phyloP scores from a whole-genome alignment of 2,888 invertebrate species.

The Drosophila percnosoma region DNA sequence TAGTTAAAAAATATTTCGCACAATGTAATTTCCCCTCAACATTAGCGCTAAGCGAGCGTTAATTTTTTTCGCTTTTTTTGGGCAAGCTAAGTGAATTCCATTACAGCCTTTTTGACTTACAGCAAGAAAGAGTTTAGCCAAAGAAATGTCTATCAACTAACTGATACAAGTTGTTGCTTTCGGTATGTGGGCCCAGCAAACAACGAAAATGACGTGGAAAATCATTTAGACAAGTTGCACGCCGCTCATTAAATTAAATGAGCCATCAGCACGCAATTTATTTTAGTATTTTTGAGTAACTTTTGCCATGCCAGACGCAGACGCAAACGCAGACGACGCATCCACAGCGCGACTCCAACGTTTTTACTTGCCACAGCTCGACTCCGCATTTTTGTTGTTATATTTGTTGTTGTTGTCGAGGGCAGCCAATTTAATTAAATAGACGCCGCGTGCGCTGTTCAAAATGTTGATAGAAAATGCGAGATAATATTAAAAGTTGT shows the following conservation, averaged over 20 bases:
- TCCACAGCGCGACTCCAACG: conserved; percentile 33
- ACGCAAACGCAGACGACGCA: conserved; percentile 26
- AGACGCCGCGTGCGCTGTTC: conserved; percentile 67
- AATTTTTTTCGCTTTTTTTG: conserved; percentile 42
- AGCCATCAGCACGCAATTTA: conserved; percentile 85
- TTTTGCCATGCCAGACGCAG: conserved; percentile 61
- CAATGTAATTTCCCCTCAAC: conserved; percentile 51
- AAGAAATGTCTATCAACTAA: conserved; percentile 23
- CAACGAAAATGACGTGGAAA: conserved; percentile 65
- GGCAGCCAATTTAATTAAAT: conserved; percentile 66
- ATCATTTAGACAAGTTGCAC: conserved; percentile 85
- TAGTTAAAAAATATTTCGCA: conserved; percentile 53
- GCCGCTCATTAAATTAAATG: conserved; percentile 85
- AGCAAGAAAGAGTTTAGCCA: conserved; percentile 30
- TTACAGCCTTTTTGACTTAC: conserved; percentile 54
- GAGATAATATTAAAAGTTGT: conserved; percentile 59
- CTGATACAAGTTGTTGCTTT: conserved; percentile 47
- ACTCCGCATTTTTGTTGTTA: conserved; percentile 14
- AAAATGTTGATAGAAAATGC: conserved; percentile 62
- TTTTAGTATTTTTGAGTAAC: conserved; percentile 83
- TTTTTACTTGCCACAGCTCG: conserved; percentile 22
- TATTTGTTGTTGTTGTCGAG: conserved; percentile 16
- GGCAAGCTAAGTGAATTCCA: conserved; percentile 65
- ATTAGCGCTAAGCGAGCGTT: conserved; percentile 67
- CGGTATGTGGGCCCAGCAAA: conserved; percentile 15